Evolutionary conservation across 2,797 vertebrate genomes (phyloP), one percentile per base, ranked within the genome.

Genomic region (Rhabdomys pumilio): DNA sequence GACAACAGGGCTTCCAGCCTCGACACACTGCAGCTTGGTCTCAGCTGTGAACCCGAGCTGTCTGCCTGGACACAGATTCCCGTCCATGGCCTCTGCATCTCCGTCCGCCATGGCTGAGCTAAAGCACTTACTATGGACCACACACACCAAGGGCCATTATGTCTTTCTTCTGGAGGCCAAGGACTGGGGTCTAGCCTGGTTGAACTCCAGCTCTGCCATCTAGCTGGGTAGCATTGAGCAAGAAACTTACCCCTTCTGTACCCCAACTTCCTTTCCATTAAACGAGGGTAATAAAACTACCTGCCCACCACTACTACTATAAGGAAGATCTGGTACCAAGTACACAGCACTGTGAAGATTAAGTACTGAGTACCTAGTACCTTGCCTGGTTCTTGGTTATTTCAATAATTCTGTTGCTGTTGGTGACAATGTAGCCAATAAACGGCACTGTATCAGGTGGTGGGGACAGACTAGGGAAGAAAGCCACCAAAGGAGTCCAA

Each of bases 341-440:
- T 3, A 5, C 38, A 50, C 4, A n/a, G 59, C 31, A 29, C 26
- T 19, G 0, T 11, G 72, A 29, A n/a, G 24, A 10, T 38, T n/a
- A 26, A 11, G 55, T 53, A 53, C 47, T 29, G 34, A 67, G 63
- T 44, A 10, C 50, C 65, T 38, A 82, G 89, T 67, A 69, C 76
- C 10, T 22, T 41, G 73, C 61, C 67, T 8, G 47, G 65, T 61
- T 65, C 6, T 75, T 15, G 4, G 80, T 29, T 69, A 0, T 41
- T 73, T 89, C 34, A 88, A 59, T 69, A 12, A 44, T 26, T 47
- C 26, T 1, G 0, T 1, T 3, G 20, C 4, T 29, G 14, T 3
- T 31, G 55, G 44, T 41, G 55, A 14, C 3, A 29, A 57, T 2
- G 17, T 0, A 29, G 55, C 15, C 0, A 0, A 17, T 3, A 13